Evolutionary conservation across 2,888 invertebrate genomes (phyloP), one percentile per base, ranked within the genome.

Genomic region (Liodrosophila aerea): DNA sequence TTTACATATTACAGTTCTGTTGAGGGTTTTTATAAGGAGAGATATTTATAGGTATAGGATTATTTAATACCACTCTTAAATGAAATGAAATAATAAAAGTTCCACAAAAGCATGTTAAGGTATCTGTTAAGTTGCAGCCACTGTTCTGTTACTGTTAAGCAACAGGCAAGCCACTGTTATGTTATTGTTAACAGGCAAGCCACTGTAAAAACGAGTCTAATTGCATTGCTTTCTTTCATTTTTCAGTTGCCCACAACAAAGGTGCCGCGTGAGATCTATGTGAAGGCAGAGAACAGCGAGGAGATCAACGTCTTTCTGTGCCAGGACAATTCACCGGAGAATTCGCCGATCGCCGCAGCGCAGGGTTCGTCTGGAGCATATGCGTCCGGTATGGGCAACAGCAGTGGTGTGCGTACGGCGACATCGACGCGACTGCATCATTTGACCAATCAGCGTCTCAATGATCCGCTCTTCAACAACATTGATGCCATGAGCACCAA

Each of bases 301-400:
- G 97, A 97, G 90, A 98, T 98, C 76, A 97, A 98, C 91, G 98
- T 98, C 60, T 98, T 95, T 92, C 93, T 98, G 69, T 98, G 97
- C 92, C 97, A 97, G 44, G 97, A 98, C 85, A 93, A 93, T 85
- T 92, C 89, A 63, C 88, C 90, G 15, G 90, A 89, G 73, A 91
- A 76, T 71, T 89, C 90, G 52, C 88, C 89, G 45, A 80, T 85
- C 61, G 77, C 91, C 88, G 65, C 90, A 0, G 63, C 76, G 7
- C 47, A 72, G 5, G 59, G 74, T 7, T 68, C 73, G 37, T 69
- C 80, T 39, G 58, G 56, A 30, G 57, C 18, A 2, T 11, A 52
- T 9, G 60, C 54, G 5, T 31, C 56, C 0, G 13, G 41, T 1
- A 16, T 40, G 1, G 56, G 47, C 36, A 65, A 46, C 39, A 64